These are phyloP conservation scores for Microctonus hyperodae DNA, from an alignment of 2,888 invertebrate genomes.

Conservation along the genomic window DNA sequence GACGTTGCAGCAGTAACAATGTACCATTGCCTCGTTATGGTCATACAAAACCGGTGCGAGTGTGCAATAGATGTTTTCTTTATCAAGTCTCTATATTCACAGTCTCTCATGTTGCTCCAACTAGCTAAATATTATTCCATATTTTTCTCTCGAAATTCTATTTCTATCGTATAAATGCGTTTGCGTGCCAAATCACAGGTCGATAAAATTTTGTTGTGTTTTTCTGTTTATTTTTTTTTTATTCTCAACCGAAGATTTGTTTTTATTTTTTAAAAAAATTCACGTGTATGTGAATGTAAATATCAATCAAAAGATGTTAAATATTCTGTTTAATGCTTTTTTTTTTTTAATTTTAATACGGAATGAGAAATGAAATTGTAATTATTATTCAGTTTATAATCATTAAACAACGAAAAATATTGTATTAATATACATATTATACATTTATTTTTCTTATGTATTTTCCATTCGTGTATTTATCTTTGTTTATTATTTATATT, in stretches of 20 bases:
- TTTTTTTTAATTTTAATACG: too few species aligned
- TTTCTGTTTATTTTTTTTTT: neutral
- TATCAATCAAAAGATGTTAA: too few species aligned
- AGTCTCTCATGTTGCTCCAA: conserved; percentile 55
- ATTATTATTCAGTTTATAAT: too few species aligned
- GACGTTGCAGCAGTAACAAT: conserved; percentile 90
- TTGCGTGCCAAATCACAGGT: neutral
- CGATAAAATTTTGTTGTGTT: neutral
- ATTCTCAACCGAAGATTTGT: neutral
- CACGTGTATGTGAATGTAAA: too few species aligned
- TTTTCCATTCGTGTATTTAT: neutral
- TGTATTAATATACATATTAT: too few species aligned
- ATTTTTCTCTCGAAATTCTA: neutral
- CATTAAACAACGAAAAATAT: too few species aligned
- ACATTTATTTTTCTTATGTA: too few species aligned
- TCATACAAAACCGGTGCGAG: conserved; percentile 90
- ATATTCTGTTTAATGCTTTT: too few species aligned
- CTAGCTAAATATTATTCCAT: conserved; percentile 54
- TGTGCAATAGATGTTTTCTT: conserved; percentile 88
- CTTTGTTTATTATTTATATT: neutral
- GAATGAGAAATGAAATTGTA: too few species aligned
- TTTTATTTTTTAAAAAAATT: neutral
- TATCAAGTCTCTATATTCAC: conserved; percentile 75
- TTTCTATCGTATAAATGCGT: neutral
- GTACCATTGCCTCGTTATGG: conserved; percentile 94